Evolutionary conservation across 2,113 vertebrate genomes (phyloP).

Genomic region (Centropus bengalensis): DNA sequence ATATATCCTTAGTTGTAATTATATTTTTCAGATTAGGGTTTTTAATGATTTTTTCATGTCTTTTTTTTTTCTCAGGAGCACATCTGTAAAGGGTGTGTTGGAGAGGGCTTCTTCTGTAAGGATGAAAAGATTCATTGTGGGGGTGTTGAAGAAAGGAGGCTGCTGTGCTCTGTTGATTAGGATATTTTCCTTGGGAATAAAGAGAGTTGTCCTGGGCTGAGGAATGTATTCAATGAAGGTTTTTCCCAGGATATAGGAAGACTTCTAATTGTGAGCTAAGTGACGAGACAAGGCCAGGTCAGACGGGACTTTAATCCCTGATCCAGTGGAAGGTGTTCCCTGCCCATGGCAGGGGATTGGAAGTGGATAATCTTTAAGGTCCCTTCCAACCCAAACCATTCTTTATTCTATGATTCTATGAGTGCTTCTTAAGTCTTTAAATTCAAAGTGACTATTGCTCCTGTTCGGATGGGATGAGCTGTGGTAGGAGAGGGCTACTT

Average conservation of each 20-base stretch:
- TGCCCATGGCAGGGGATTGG: too few species aligned
- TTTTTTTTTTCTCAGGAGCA: background rate
- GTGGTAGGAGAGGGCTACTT: background rate
- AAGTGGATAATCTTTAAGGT: too few species aligned
- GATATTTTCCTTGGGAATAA: background rate
- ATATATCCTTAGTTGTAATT: background rate
- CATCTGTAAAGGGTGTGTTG: background rate
- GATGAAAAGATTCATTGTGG: too few species aligned
- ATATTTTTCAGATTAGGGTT: background rate
- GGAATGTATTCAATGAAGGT: background rate
- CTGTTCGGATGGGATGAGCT: background rate
- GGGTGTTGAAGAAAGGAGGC: background rate
- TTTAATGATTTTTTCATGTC: background rate
- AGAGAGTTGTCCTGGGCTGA: background rate
- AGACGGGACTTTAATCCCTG: too few species aligned
- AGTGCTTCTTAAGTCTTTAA: background rate
- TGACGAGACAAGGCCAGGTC: too few species aligned
- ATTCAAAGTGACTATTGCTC: fast-evolving
- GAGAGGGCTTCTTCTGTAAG: background rate
- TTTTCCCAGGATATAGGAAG: background rate
- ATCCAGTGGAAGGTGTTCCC: too few species aligned
- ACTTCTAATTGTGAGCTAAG: too few species aligned
- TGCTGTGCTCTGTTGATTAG: background rate
- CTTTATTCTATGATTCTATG: too few species aligned
- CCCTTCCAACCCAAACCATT: too few species aligned